Base-by-base conservation (phyloP, 2,797 vertebrate species). In the Rhynchotus rufescens region DNA sequence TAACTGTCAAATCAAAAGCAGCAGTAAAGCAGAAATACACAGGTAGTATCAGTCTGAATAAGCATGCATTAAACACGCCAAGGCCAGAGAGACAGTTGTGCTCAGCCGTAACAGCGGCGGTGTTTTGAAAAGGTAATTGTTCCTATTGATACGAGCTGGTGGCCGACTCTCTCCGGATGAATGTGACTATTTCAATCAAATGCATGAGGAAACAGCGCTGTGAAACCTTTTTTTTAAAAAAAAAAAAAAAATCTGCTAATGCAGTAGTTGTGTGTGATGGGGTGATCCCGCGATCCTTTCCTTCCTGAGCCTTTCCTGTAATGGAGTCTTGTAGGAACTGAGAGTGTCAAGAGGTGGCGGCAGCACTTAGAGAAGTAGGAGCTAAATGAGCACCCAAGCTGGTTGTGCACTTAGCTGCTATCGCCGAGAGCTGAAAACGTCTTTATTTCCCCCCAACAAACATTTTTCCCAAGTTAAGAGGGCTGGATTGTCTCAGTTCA, bases 1-100 rank as follows among this genome's bases (percentile, higher is more conserved):
- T 80, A 94, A 72, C 76, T 91, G 77, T 96, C 94, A 95, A 93
- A 95, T 87, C 76, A 84, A 88, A 95, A 92, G 44, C 49, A 75
- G 45, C 23, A 77, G 30, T 84, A 61, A 60, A 75, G 19, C 52
- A 84, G 77, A 94, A 95, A 59, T 78, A 68, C 38, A 54, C n/a
- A 89, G 84, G 21, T 56, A 76, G 52, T 73, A 85, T 79, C 79
- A 49, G 69, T 60, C 81, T 78, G 76, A 90, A 80, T 75, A 69
- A 69, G 44, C 44, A 61, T 91, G 83, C 88, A 86, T 92, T 91
- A 74, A 91, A 85, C 45, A 45, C 62, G 42, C 47, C 84, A 83
- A 94, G 82, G 93, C 81, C 86, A 89, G 78, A 77, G 52, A 85
- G 85, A 56, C 65, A 61, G 45, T 66, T 56, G 38, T 76, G 73